phyloP scores from a whole-genome alignment of 2,797 vertebrate genomes.

The Phrynocephalus forsythii region DNA sequence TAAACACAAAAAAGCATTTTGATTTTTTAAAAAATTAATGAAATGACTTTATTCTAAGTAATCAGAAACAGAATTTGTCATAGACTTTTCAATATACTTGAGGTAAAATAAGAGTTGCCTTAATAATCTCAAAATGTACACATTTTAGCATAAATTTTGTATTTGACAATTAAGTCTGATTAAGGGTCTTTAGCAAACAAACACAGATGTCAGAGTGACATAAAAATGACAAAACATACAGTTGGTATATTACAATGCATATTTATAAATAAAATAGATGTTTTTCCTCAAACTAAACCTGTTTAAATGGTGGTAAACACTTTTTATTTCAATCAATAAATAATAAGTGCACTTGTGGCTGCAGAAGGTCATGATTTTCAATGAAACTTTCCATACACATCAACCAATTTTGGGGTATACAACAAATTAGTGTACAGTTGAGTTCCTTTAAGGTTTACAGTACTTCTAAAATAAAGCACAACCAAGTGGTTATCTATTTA shows the following conservation, averaged over 20 bases:
- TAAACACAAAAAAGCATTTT: conserved; percentile 7
- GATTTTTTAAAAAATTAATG: not conserved
- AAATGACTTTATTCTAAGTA: conserved; percentile 21
- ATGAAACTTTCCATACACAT: not conserved
- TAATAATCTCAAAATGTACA: conserved; percentile 6
- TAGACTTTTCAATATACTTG: conserved; percentile 48
- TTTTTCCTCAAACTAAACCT: not conserved
- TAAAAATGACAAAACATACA: not conserved
- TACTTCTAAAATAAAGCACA: not conserved
- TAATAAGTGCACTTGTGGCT: not conserved
- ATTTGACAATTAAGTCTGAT: not conserved
- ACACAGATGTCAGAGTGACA: not conserved
- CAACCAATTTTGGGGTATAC: not conserved
- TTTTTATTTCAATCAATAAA: not conserved
- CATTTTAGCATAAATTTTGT: not conserved
- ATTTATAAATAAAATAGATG: not conserved
- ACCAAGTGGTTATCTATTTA: not conserved
- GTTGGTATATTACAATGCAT: not conserved
- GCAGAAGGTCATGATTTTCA: not conserved
- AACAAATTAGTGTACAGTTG: not conserved
- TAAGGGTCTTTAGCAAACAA: not conserved
- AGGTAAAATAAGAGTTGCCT: conserved; percentile 58
- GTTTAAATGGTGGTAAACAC: not conserved
- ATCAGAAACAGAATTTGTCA: conserved; percentile 45
- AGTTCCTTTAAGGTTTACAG: not conserved